These are phyloP conservation scores for Xylota sylvarum DNA, from an alignment of 2,888 invertebrate species.

Conservation along the genomic window DNA sequence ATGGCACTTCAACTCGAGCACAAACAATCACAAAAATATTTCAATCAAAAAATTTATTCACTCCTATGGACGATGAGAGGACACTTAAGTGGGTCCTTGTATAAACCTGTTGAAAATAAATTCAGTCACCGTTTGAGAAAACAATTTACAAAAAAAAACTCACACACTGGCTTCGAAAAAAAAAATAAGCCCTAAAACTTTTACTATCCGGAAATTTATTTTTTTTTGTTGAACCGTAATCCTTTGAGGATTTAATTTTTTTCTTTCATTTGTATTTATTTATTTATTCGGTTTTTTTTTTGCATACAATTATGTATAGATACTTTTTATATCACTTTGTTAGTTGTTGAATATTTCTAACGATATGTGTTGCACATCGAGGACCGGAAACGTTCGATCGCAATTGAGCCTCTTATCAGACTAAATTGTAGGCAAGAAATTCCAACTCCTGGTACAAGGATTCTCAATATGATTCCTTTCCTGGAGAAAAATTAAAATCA, in stretches of 20 bases:
- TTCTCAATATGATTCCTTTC: slow-evolving; percentile 53
- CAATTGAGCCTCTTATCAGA: slow-evolving; percentile 78
- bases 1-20: slow-evolving; percentile 6
- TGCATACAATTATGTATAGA: background rate
- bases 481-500: slow-evolving; percentile 50
- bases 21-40: slow-evolving; percentile 29
- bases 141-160: slow-evolving; percentile 11
- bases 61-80: slow-evolving; percentile 31
- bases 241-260: slow-evolving; percentile 2
- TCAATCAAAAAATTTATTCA: slow-evolving; percentile 44
- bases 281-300: background rate
- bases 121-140: slow-evolving; percentile 22
- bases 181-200: background rate
- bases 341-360: slow-evolving; percentile 18
- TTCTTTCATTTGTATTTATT: background rate
- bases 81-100: slow-evolving; percentile 29
- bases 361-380: slow-evolving; percentile 61
- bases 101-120: slow-evolving; percentile 52
- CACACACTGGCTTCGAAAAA: background rate
- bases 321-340: slow-evolving; percentile 35
- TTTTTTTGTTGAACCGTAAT: slow-evolving; percentile 13
- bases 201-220: background rate
- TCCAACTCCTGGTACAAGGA: slow-evolving; percentile 64
- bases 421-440: slow-evolving; percentile 68
- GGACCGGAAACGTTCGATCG: slow-evolving; percentile 77